These are phyloP conservation scores for Hyles euphorbiae DNA, from an alignment of 1,140 invertebrate genomes.

Conservation along the genomic window DNA sequence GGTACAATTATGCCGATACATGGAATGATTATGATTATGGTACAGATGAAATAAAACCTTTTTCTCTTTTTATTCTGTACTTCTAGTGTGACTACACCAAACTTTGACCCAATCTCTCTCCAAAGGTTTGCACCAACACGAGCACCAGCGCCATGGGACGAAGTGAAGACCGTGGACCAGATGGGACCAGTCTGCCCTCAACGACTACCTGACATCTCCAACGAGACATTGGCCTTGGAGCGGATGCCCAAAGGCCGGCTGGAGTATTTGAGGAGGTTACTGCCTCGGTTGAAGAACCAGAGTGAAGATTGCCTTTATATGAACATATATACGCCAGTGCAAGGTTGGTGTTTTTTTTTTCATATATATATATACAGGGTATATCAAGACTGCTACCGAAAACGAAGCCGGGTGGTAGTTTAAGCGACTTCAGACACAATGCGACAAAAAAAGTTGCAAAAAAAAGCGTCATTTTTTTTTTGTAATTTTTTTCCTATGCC, in stretches of 20 bases:
- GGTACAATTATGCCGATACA: too few species aligned
- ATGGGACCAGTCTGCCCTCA: slow-evolving; percentile 94
- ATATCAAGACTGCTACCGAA: too few species aligned
- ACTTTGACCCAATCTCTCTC: slow-evolving; percentile 2
- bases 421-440: too few species aligned
- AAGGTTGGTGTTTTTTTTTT: slow-evolving; percentile 80
- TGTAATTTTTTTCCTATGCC: too few species aligned
- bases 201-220: slow-evolving; percentile 87
- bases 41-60: too few species aligned
- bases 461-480: too few species aligned
- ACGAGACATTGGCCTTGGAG: slow-evolving; percentile 87
- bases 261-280: slow-evolving; percentile 88
- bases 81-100: background rate
- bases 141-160: slow-evolving; percentile 92
- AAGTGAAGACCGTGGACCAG: slow-evolving; percentile 85
- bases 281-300: slow-evolving; percentile 91
- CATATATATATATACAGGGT: too few species aligned
- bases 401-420: too few species aligned
- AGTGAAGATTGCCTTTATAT: slow-evolving; percentile 98
- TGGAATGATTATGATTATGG: too few species aligned
- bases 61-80: too few species aligned
- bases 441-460: too few species aligned
- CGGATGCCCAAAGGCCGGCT: slow-evolving; percentile 93
- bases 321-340: slow-evolving; percentile 95
- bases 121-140: slow-evolving; percentile 91